Evolutionary conservation across 1,140 invertebrate species (phyloP), one percentile per base, ranked within the genome.

Genomic region (Cyclina sinensis): DNA sequence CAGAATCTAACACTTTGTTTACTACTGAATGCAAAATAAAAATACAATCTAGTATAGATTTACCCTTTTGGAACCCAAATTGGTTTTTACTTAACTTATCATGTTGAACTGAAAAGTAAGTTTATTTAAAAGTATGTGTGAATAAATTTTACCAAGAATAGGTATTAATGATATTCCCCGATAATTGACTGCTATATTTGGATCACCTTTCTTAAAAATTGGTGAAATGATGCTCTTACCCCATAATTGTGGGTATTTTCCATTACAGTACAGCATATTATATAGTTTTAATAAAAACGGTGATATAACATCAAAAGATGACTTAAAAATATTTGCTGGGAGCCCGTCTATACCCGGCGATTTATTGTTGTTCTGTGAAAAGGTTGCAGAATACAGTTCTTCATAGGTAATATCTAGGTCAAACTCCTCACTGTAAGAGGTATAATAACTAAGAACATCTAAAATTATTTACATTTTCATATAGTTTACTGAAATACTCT

Each of bases 11-110:
- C 37, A 37, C 51, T 43, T 57, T 54, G 16, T 62, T 78, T 62
- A 65, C 79, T 32, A 86, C 54, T 43, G 51, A 27, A 73, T 80
- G 78, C 24, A 59, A 59, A 37, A 80, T 59, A 80, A 80, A 80
- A 57, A 80, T 80, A 39, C 78, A 80, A 59, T 80, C 51, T 27
- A 59, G 2, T n/a, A 37, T 80, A 7, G n/a, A n/a, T n/a, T n/a
- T n/a, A n/a, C n/a, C n/a, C n/a, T n/a, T n/a, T n/a, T n/a, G n/a
- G n/a, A n/a, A n/a, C n/a, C n/a, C n/a, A n/a, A n/a, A n/a, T n/a
- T n/a, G n/a, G n/a, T n/a, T n/a, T n/a, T n/a, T n/a, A n/a, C 18
- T 48, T 37, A 80, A 37, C 18, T 54, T 80, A 21, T 80, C 78
- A 80, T 80, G 39, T 30, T 80, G 57, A 37, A 12, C 21, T 18